Evolutionary conservation across 2,888 invertebrate genomes (phyloP).

Genomic region (Cactoblastis cactorum): DNA sequence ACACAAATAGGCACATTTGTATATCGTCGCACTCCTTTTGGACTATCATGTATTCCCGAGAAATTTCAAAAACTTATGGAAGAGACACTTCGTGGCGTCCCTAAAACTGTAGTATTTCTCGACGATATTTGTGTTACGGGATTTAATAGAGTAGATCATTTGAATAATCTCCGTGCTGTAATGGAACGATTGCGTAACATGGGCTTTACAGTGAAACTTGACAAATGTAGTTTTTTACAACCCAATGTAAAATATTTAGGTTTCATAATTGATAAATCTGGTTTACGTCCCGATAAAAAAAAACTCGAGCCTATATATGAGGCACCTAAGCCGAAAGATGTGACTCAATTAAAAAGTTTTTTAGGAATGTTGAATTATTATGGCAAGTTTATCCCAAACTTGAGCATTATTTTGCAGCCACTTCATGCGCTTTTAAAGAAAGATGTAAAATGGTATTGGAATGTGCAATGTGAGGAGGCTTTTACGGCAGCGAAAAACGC

Average conservation of each 20-base stretch:
- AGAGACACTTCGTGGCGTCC: slow-evolving; percentile 13
- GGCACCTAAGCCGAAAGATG: slow-evolving; percentile 19
- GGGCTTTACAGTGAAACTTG: slow-evolving; percentile 16
- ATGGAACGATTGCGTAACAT: slow-evolving; percentile 7
- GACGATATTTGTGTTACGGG: slow-evolving; percentile 18
- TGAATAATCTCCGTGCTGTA: not conserved
- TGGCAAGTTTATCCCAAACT: too few relatives aligned
- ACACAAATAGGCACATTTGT: slow-evolving; percentile 19
- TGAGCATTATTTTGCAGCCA: too few relatives aligned
- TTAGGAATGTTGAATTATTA: too few relatives aligned
- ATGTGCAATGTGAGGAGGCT: too few relatives aligned
- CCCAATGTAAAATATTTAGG: slow-evolving; percentile 9
- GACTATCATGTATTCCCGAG: slow-evolving; percentile 16
- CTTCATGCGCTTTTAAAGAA: too few relatives aligned
- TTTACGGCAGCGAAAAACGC: too few relatives aligned
- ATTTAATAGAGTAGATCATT: not conserved
- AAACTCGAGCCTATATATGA: not conserved
- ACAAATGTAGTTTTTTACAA: slow-evolving; percentile 18
- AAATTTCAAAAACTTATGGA: slow-evolving; percentile 17
- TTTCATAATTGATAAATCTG: not conserved
- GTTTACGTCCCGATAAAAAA: not conserved
- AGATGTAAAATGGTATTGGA: too few relatives aligned
- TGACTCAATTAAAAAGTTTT: too few relatives aligned
- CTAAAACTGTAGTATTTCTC: not conserved
- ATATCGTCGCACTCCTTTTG: slow-evolving; percentile 14